Evolutionary conservation across 2,888 invertebrate species (phyloP), one percentile per base, ranked within the genome.

Genomic region (Achlya flavicornis): DNA sequence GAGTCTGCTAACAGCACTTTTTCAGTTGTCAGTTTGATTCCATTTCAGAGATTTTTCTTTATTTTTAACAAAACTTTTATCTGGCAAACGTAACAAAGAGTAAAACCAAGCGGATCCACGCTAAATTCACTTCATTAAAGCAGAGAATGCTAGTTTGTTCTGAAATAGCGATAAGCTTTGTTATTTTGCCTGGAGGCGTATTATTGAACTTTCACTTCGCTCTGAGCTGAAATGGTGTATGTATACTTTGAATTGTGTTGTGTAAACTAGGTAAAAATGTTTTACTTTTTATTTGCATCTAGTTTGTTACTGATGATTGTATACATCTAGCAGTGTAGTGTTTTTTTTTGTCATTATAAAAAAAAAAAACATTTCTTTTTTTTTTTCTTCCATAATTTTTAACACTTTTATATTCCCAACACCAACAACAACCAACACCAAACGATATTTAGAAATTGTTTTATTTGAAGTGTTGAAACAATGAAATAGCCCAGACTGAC

Each of bases 41-140:
- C 19, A 53, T 53, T 53, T 8, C 53, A 19, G 10, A 53, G 53
- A 19, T 10, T 16, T 53, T 35, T 7, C 14, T 48, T 43, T 4
- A 14, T 46, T 53, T 53, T 53, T 53, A 10, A 19, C 19, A 53
- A 19, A 53, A 53, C 53, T 19, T 53, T 53, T n/a, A 46, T 53
- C 53, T 53, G 19, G 19, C 53, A 10, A 46, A 53, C 19, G 53
- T 64, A 75, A 71, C 61, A 64, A 62, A 32, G 64, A 73, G 64
- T 62, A 63, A 63, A 64, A 62, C 66, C 61, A 66, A 65, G 61
- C 61, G 66, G 67, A 68, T 70, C 64, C 65, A 10, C 64, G 63
- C 69, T 74, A 68, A 77, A 74, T 77, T 77, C 69, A 71, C 74
- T 75, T 76, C 65, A 73, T 77, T 77, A 70, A 71, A 77, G 69